phyloP scores from a whole-genome alignment of 2,888 invertebrate genomes.

The Drosophila incognita region DNA sequence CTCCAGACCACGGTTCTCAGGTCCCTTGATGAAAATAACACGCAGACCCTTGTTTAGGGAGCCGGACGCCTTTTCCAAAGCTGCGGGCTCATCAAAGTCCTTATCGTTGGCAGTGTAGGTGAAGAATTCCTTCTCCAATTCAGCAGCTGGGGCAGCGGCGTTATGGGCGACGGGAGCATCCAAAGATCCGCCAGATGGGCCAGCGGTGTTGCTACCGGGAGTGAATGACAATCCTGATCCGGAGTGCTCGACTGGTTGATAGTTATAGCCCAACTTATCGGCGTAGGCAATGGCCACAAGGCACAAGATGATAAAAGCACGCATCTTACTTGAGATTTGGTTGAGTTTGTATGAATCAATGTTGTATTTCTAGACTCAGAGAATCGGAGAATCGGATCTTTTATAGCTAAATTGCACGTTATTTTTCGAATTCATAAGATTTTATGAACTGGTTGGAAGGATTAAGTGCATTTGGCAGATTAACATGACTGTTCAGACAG shows the following conservation, averaged over 20 bases:
- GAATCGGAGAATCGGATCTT: conserved; percentile 38
- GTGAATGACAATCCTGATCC: conserved; percentile 57
- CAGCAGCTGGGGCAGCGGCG: conserved; percentile 46
- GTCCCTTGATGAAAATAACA: conserved; percentile 81
- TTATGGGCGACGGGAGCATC: conserved; percentile 30
- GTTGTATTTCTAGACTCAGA: conserved; percentile 55
- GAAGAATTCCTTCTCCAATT: conserved; percentile 80
- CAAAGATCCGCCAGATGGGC: conserved; percentile 13
- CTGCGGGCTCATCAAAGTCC: conserved; percentile 68
- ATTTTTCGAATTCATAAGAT: conserved; percentile 16
- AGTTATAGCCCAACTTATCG: conserved; percentile 65
- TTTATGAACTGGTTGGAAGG: conserved; percentile 17
- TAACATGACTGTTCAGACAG: conserved; percentile 18
- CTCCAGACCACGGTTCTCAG: conserved; percentile 69
- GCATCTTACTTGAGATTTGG: conserved; percentile 55
- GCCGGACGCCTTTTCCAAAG: conserved; percentile 53
- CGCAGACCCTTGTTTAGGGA: conserved; percentile 75
- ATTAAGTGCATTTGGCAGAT: conserved; percentile 28
- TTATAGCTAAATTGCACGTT: conserved; percentile 54
- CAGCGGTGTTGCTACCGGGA: conserved; percentile 41
- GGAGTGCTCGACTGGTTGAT: conserved; percentile 67
- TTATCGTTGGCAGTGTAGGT: conserved; percentile 79
- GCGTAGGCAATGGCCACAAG: conserved; percentile 59
- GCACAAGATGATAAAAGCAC: conserved; percentile 66
- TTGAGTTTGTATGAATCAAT: conserved; percentile 39